Evolutionary conservation across 1,140 invertebrate genomes (phyloP).

Genomic region (Zaprionus lachaisei): DNA sequence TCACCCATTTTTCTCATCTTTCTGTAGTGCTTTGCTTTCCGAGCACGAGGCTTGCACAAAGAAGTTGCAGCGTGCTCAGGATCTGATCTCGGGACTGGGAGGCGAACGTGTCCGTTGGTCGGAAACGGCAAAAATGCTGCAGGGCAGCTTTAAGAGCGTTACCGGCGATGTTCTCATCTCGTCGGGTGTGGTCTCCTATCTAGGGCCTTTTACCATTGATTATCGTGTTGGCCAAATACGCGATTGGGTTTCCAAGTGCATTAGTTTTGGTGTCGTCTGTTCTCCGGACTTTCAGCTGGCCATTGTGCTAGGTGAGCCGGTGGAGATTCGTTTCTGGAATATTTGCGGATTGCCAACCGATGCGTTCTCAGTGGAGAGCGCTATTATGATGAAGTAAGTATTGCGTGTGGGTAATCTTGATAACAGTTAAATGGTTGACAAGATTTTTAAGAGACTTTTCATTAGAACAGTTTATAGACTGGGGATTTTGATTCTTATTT

Average conservation of each 20-base stretch:
- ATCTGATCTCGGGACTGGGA: constrained; percentile 94
- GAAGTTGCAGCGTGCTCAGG: constrained; percentile 96
- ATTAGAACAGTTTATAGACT: no score
- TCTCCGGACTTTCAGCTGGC: constrained; percentile 90
- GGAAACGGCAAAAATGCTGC: constrained; percentile 90
- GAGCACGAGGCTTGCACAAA: constrained; percentile 95
- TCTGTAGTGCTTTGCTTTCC: constrained; percentile 88
- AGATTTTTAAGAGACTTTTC: no score
- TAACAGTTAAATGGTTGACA: background rate
- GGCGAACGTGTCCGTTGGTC: constrained; percentile 94
- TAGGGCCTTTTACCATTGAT: constrained; percentile 94
- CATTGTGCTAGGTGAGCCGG: constrained; percentile 92
- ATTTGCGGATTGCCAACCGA: constrained; percentile 95
- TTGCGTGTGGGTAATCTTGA: no score
- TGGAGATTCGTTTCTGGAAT: constrained; percentile 96
- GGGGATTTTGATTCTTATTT: no score
- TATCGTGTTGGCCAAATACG: constrained; percentile 88
- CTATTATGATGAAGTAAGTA: constrained; percentile 92
- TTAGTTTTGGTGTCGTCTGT: constrained; percentile 90
- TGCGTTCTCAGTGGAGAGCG: constrained; percentile 96
- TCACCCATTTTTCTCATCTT: background rate
- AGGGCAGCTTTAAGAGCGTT: constrained; percentile 88
- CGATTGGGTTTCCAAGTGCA: constrained; percentile 90
- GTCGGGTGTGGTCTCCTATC: constrained; percentile 94
- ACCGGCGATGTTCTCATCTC: constrained; percentile 94